Evolutionary conservation across 2,797 vertebrate species (phyloP).

Genomic region (Phrynocephalus forsythii): DNA sequence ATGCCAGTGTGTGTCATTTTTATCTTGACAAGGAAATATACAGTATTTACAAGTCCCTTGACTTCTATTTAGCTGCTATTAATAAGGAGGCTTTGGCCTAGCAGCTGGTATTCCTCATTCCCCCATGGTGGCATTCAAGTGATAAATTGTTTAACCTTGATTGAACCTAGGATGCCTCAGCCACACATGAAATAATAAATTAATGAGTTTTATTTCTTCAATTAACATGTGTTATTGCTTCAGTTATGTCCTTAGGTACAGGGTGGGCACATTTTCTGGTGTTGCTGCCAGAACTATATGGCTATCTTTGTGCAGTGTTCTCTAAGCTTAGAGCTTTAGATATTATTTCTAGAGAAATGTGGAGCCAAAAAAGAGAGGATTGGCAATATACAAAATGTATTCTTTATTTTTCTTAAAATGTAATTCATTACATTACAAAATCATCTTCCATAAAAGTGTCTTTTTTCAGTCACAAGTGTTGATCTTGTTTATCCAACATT

Average conservation of each 20-base stretch:
- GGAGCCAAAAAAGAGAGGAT: not conserved
- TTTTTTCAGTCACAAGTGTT: not conserved
- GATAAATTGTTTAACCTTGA: conserved; percentile 63
- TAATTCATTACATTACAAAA: not conserved
- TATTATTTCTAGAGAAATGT: conserved; percentile 10
- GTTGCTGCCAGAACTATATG: not conserved
- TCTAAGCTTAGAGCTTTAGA: not conserved
- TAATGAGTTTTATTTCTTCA: conserved; percentile 53
- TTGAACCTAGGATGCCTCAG: not conserved
- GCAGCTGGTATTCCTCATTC: conserved; percentile 45
- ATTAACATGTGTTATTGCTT: conserved; percentile 56
- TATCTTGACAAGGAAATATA: conserved; percentile 51
- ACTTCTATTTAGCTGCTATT: conserved; percentile 46
- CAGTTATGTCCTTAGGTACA: conserved; percentile 33
- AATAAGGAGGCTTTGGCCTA: conserved; percentile 52
- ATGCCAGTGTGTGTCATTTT: conserved; percentile 43
- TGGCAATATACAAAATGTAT: not conserved
- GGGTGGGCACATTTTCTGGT: conserved; percentile 25
- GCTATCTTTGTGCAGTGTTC: not conserved
- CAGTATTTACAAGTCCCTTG: conserved; percentile 59
- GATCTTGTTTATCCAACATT: no score
- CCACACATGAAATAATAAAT: conserved; percentile 48
- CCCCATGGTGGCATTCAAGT: conserved; percentile 23
- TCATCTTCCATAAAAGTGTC: not conserved
- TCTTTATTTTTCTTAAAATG: conserved; percentile 27